Evolutionary conservation across 2,888 invertebrate species (phyloP), one percentile per base, ranked within the genome.

Genomic region (Zelleria hepariella): DNA sequence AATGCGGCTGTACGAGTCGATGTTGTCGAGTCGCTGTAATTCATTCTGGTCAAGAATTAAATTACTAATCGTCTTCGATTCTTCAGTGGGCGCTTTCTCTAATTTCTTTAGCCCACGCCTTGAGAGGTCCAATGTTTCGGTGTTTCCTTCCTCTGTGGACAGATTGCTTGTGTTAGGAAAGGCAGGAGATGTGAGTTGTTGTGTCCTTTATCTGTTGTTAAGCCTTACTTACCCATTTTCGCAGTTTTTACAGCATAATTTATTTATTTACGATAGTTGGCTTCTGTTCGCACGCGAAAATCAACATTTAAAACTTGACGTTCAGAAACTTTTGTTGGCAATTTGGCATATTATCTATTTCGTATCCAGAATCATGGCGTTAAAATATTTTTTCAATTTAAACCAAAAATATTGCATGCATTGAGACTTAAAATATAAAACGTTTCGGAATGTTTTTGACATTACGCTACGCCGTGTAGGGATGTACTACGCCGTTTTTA

Each of bases 41-140:
- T 95, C 95, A 89, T 97, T 97, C 74, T 96, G 94, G 76, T 97
- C 96, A 58, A 95, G 89, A 67, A 95, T 92, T 67, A 96, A 88
- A 67, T 91, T 92, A 62, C 92, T 92, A 71, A 94, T 90, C 63
- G 90, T 89, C 73, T 92, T 91, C 26, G 93, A 91, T 78, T 94
- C 93, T 62, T 92, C 92, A 59, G 90, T 84, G 64, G 92, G 91
- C 72, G 94, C 94, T 85, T 93, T 93, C 77, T 92, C 91, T 71
- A 96, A 90, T 90, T 95, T 96, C 79, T 95, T 95, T 68, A 96
- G 86, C 74, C 93, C 93, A 83, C 93, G 93, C 77, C 92, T 92
- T 63, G 95, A 94, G 67, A 96, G 89, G 86, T 96, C 94, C 72
- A 96, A 86, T 58, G 91, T 91, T 71, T 91, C 91, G 65, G 74